Conservation (phyloP, 2,797 vertebrate species). For the Catostomus latipinnis region DNA sequence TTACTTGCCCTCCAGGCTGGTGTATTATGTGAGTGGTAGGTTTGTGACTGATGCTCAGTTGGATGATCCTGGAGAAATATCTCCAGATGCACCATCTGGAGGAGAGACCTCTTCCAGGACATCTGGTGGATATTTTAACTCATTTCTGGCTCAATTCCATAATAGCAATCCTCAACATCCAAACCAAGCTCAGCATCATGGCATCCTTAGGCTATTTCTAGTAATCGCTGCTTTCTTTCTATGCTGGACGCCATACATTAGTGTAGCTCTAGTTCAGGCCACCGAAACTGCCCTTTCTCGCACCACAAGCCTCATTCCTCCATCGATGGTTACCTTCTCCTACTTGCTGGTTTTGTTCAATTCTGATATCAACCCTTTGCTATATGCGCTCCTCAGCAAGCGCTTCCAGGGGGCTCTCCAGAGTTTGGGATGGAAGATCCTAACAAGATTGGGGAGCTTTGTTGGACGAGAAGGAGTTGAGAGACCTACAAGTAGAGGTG, state of each 20-base stretch:
- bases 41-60: slow-evolving; percentile 68
- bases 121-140: slow-evolving; percentile 62
- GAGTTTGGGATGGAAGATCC: slow-evolving; percentile 73
- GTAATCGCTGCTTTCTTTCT: slow-evolving; percentile 82
- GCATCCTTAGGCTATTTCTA: slow-evolving; percentile 79
- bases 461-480: slow-evolving; percentile 34
- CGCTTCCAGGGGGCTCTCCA: slow-evolving; percentile 80
- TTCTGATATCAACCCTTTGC: slow-evolving; percentile 83
- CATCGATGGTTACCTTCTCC: slow-evolving; percentile 76
- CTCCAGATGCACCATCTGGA: slow-evolving; percentile 46
- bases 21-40: slow-evolving; percentile 76
- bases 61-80: slow-evolving; percentile 23
- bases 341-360: slow-evolving; percentile 84
- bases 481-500: slow-evolving; percentile 38
- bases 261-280: slow-evolving; percentile 79
- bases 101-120: slow-evolving; percentile 34
- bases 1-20: slow-evolving; percentile 69
- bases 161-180: slow-evolving; percentile 33
- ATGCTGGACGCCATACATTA: slow-evolving; percentile 83
- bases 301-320: slow-evolving; percentile 69
- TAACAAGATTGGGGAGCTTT: slow-evolving; percentile 59
- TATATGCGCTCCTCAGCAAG: slow-evolving; percentile 85
- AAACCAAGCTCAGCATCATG: slow-evolving; percentile 69
- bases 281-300: slow-evolving; percentile 74
- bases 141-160: slow-evolving; percentile 68